Percentiles rank a stretch among this genome's conserved stretches.
phyloP scores from a whole-genome alignment of 1,140 invertebrate genomes.

The Lasioglossum baleicum region DNA sequence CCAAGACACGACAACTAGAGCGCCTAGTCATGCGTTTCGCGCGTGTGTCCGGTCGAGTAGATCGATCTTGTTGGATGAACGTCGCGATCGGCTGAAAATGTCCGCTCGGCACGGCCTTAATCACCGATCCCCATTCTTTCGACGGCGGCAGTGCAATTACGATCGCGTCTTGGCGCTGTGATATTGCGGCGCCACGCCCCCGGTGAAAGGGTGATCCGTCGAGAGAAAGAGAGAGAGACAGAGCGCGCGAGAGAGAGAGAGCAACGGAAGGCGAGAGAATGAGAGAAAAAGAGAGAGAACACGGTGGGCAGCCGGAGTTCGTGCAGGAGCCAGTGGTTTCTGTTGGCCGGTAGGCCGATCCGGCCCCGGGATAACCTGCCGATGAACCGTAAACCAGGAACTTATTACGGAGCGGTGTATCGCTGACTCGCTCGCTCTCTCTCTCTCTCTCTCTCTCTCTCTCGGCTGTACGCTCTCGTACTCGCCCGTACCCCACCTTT shows the following conservation, averaged over 20 bases:
- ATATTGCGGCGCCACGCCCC: slow-evolving; percentile 71
- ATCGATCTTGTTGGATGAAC: not conserved
- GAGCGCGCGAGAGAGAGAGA: slow-evolving; percentile 3
- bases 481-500: slow-evolving; percentile 63
- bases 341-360: slow-evolving; percentile 62
- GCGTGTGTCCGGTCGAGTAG: too few relatives aligned
- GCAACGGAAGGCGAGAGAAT: not conserved
- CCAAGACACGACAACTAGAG: too few relatives aligned
- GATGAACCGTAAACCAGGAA: slow-evolving; percentile 77
- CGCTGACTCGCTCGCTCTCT: too few relatives aligned
- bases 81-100: not conserved
- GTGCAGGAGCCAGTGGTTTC: slow-evolving; percentile 64
- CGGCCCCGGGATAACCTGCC: slow-evolving; percentile 65
- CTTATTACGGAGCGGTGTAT: slow-evolving; percentile 66
- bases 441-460: too few relatives aligned
- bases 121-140: slow-evolving; percentile 50
- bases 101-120: slow-evolving; percentile 2
- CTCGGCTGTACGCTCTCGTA: too few relatives aligned
- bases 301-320: slow-evolving; percentile 3
- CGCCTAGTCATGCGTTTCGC: too few relatives aligned
- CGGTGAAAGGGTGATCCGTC: slow-evolving; percentile 64
- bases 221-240: slow-evolving; percentile 33
- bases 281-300: not conserved
- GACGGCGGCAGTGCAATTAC: slow-evolving; percentile 51
- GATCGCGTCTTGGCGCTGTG: slow-evolving; percentile 39